Percentiles rank a stretch among this genome's conserved stretches.
Evolutionary conservation across 2,797 vertebrate species (phyloP).

Genomic region (Sparidentex hasta): DNA sequence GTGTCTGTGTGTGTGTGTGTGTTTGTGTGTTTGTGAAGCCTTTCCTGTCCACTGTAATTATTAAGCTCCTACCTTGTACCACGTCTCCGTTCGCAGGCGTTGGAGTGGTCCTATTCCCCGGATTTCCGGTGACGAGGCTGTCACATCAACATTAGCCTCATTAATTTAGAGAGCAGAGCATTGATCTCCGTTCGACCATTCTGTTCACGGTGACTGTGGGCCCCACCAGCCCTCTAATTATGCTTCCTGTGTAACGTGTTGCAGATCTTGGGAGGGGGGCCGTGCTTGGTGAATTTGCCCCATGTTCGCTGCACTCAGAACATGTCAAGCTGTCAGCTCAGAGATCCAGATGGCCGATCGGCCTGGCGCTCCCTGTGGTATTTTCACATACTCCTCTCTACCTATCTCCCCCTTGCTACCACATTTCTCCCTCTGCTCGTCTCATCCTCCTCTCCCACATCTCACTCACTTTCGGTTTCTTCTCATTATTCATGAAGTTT

Average conservation of each 20-base stretch:
- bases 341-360: constrained; percentile 81
- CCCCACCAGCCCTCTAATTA: constrained; percentile 69
- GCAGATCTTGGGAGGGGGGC: constrained; percentile 64
- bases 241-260: constrained; percentile 63
- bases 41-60: constrained; percentile 14
- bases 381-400: constrained; percentile 52
- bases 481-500: constrained; percentile 24
- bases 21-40: not conserved
- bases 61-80: constrained; percentile 31
- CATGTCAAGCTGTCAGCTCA: constrained; percentile 77
- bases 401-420: constrained; percentile 29
- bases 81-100: constrained; percentile 19
- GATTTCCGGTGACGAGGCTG: constrained; percentile 54
- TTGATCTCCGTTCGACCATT: constrained; percentile 74
- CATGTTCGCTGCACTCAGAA: constrained; percentile 59
- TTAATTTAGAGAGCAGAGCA: constrained; percentile 78
- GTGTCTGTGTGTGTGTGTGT: not conserved
- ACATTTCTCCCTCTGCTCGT: constrained; percentile 1
- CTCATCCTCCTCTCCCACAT: constrained; percentile 21
- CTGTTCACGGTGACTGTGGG: constrained; percentile 55
- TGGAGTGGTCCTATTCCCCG: constrained; percentile 50
- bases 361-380: constrained; percentile 45
- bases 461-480: constrained; percentile 1
- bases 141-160: constrained; percentile 78
- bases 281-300: constrained; percentile 62